Evolutionary conservation across 2,797 vertebrate genomes (phyloP).

Genomic region (Rhadinocentrus ornatus): DNA sequence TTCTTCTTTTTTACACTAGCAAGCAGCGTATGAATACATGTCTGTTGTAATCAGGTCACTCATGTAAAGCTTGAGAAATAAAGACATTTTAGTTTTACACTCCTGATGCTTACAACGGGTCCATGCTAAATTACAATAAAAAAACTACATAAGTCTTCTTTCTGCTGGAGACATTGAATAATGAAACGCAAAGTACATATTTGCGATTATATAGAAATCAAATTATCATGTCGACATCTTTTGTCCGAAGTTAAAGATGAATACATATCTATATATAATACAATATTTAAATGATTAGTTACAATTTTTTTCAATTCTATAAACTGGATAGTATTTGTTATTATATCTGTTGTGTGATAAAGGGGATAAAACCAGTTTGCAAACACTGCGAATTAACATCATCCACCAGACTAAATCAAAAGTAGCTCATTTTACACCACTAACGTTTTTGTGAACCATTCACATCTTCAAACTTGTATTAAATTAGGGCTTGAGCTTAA

Average conservation of each 20-base stretch:
- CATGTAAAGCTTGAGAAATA: conserved; percentile 65
- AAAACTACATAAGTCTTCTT: conserved; percentile 58
- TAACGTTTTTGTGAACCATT: not conserved
- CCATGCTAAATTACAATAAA: conserved; percentile 43
- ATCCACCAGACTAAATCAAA: not conserved
- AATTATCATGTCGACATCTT: not conserved
- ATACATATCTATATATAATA: not conserved
- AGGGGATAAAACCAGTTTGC: not conserved
- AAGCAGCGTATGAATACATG: conserved; percentile 58
- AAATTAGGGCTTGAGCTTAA: not conserved
- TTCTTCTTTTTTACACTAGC: conserved; percentile 59
- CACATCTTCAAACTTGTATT: not conserved
- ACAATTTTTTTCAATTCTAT: not conserved
- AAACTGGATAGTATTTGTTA: not conserved
- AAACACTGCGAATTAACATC: not conserved
- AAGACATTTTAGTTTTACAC: conserved; percentile 68
- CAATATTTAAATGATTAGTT: not conserved
- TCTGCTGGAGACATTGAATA: conserved; percentile 67
- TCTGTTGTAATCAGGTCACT: conserved; percentile 67
- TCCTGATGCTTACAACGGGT: conserved; percentile 56
- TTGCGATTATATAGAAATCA: too few species aligned
- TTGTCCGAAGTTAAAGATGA: not conserved
- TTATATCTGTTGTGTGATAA: not conserved
- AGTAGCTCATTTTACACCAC: not conserved
- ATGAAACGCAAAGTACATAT: conserved; percentile 16